Conservation (phyloP, 2,888 invertebrate genomes). For the Leucophenga montana region DNA sequence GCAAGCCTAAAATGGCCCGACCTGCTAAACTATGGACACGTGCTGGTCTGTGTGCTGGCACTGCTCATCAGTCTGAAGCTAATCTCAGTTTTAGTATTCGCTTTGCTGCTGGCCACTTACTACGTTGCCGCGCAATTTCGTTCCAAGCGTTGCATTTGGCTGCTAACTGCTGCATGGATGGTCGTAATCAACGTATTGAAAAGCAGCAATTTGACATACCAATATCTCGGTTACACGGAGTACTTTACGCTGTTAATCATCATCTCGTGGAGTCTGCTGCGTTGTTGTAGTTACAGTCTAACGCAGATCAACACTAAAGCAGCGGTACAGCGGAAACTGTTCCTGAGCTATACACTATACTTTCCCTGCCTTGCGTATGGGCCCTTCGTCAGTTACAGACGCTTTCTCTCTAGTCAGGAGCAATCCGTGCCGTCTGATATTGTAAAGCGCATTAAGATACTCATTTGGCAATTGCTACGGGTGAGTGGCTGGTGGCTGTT, state of each 20-base stretch:
- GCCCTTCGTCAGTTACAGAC: conserved; percentile 85
- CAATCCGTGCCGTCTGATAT: neutral
- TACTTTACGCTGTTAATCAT: conserved; percentile 67
- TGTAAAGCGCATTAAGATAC: neutral
- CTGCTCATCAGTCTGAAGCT: conserved; percentile 51
- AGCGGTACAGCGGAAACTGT: conserved; percentile 70
- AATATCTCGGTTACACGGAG: conserved; percentile 61
- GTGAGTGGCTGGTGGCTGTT: conserved; percentile 81
- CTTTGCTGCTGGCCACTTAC: conserved; percentile 57
- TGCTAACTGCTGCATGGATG: conserved; percentile 63
- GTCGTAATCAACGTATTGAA: conserved; percentile 62
- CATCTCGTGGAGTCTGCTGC: conserved; percentile 80
- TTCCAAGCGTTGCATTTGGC: conserved; percentile 61
- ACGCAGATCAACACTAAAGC: conserved; percentile 20
- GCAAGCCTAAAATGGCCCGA: conserved; percentile 46
- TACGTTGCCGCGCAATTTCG: conserved; percentile 49
- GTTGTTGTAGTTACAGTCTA: conserved; percentile 79
- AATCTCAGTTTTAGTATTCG: conserved; percentile 50
- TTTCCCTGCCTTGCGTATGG: conserved; percentile 88
- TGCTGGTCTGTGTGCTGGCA: conserved; percentile 56
- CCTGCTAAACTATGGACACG: conserved; percentile 52
- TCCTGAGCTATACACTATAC: conserved; percentile 86
- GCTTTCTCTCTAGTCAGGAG: conserved; percentile 75
- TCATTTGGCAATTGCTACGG: conserved; percentile 73
- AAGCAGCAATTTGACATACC: conserved; percentile 51